phyloP scores from a whole-genome alignment of 2,797 vertebrate species.

The Pygocentrus nattereri region DNA sequence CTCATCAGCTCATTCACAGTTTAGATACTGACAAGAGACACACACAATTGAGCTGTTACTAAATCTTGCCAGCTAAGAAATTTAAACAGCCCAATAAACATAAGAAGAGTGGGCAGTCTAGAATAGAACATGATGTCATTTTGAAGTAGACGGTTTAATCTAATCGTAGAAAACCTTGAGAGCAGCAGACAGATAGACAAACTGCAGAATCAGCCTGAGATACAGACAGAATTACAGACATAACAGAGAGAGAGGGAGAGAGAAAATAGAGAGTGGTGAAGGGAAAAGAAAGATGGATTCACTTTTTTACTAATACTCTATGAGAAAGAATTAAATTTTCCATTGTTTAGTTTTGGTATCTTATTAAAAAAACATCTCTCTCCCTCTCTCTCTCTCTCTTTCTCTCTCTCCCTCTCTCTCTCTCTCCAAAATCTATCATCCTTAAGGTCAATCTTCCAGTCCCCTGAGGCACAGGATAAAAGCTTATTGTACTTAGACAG shows the following conservation, averaged over 20 bases:
- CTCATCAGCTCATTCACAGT: background rate
- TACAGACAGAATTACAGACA: constrained; percentile 11
- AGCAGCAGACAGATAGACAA: constrained; percentile 4
- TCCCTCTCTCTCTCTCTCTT: background rate
- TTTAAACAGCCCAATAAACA: background rate
- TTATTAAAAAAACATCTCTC: background rate
- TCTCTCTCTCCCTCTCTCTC: constrained; percentile 6
- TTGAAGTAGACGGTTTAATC: background rate
- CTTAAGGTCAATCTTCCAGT: background rate
- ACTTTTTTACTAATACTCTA: background rate
- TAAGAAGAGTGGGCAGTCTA: background rate
- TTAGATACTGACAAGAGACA: background rate
- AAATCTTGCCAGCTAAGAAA: background rate
- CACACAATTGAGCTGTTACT: background rate
- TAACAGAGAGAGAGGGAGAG: background rate
- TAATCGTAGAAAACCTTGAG: constrained; percentile 35
- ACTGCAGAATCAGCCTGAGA: constrained; percentile 18
- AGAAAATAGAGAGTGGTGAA: background rate
- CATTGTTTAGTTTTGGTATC: background rate
- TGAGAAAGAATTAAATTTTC: background rate
- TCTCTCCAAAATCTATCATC: constrained; percentile 1
- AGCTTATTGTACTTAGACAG: constrained; percentile 28
- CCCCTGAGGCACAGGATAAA: constrained; percentile 19
- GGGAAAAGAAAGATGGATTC: background rate
- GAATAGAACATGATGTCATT: constrained; percentile 15